Evolutionary conservation across 2,797 vertebrate genomes (phyloP).

Genomic region (Iguana delicatissima): DNA sequence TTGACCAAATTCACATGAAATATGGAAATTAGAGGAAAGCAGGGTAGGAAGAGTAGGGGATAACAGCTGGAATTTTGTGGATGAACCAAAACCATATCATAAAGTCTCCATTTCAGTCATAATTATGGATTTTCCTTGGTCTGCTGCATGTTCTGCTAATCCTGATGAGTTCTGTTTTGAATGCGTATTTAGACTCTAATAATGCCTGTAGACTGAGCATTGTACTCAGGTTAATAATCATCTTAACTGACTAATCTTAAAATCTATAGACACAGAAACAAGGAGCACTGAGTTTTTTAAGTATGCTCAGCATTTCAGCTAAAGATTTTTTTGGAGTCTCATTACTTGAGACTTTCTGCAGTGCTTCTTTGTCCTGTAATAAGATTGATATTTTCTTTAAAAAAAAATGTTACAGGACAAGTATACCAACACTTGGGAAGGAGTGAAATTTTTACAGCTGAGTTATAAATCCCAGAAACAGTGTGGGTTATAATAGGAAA

Average conservation of each 20-base stretch:
- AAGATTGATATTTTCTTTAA: constrained; percentile 28
- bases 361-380: constrained; percentile 47
- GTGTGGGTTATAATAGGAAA: constrained; percentile 75
- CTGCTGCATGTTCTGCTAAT: background rate
- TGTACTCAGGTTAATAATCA: background rate
- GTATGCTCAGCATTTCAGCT: background rate
- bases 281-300: background rate
- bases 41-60: background rate
- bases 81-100: background rate
- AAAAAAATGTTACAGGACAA: constrained; percentile 64
- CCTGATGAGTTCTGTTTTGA: background rate
- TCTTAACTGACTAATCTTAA: background rate
- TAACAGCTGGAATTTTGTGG: background rate
- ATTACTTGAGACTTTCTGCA: constrained; percentile 3
- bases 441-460: constrained; percentile 73
- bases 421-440: constrained; percentile 68
- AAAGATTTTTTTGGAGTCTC: background rate
- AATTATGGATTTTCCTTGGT: background rate
- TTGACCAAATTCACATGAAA: background rate
- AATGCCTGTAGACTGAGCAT: background rate
- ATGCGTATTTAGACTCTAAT: background rate
- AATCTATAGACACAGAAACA: background rate
- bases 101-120: background rate
- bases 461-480: constrained; percentile 79
- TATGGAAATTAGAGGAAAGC: background rate